Evolutionary conservation across 2,113 vertebrate species (phyloP).

Genomic region (Coreoperca whiteheadi): DNA sequence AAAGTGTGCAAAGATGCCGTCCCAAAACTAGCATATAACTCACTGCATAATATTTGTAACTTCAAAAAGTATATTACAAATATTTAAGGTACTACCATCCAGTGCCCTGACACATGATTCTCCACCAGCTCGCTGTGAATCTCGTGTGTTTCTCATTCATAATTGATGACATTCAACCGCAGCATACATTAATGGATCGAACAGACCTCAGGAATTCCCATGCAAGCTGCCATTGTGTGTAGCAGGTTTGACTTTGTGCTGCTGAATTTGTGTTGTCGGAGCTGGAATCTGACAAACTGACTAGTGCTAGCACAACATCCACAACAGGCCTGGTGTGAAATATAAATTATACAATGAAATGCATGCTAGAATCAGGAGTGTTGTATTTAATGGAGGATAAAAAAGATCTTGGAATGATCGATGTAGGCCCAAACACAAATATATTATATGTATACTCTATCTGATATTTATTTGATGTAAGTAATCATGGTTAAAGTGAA

Average conservation of each 20-base stretch:
- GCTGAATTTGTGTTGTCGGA: conserved; percentile 40
- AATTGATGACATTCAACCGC: conserved; percentile 82
- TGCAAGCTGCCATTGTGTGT: conserved; percentile 67
- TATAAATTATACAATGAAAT: conserved; percentile 21
- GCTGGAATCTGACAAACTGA: conserved; percentile 41
- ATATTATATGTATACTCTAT: neutral
- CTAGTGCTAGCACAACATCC: conserved; percentile 5
- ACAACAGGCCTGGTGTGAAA: conserved; percentile 18
- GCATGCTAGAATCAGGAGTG: neutral
- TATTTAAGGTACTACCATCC: conserved; percentile 10
- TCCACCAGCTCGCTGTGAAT: conserved; percentile 49
- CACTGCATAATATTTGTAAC: neutral
- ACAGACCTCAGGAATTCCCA: conserved; percentile 81
- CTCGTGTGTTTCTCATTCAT: conserved; percentile 78
- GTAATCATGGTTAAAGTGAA: neutral
- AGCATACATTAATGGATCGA: conserved; percentile 80
- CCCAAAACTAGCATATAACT: neutral
- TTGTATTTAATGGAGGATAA: conserved; percentile 1
- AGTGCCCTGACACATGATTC: conserved; percentile 45
- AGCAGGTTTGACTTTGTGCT: conserved; percentile 59
- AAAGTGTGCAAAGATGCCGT: neutral
- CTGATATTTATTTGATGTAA: neutral
- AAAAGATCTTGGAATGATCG: conserved; percentile 15
- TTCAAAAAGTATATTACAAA: neutral
- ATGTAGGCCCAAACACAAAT: neutral